These are phyloP conservation scores for Gobionotothen gibberifrons DNA, from an alignment of 2,797 vertebrate genomes.

Conservation along the genomic window DNA sequence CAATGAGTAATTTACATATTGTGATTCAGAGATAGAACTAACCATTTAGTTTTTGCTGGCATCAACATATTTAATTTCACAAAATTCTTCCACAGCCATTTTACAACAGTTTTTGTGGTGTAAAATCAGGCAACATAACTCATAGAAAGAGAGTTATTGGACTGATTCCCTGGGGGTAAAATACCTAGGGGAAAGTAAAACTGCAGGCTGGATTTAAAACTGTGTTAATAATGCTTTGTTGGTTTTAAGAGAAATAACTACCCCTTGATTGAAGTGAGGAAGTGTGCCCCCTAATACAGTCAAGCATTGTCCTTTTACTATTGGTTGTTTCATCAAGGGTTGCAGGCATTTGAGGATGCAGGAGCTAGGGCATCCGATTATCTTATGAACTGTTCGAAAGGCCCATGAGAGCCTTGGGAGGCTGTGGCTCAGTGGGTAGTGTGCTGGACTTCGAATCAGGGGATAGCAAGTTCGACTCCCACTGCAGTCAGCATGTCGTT, in stretches of 20 bases:
- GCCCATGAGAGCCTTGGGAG: no score
- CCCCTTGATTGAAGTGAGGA: not conserved
- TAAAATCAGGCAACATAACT: not conserved
- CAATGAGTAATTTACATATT: not conserved
- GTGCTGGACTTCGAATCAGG: no score
- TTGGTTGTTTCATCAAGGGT: not conserved
- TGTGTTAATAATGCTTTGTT: not conserved
- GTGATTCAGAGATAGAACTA: constrained; percentile 2
- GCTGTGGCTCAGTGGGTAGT: no score
- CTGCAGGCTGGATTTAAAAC: not conserved
- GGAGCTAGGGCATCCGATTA: not conserved
- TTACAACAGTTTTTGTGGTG: not conserved
- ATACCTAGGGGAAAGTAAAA: not conserved
- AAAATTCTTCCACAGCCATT: not conserved
- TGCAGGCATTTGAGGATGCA: not conserved
- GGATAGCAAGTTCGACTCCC: no score
- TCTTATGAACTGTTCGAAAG: not conserved
- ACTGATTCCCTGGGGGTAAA: not conserved
- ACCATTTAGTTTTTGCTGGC: not conserved
- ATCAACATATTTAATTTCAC: not conserved
- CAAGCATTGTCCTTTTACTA: not conserved
- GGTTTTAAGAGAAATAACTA: not conserved
- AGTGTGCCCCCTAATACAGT: not conserved
- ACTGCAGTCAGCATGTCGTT: no score
- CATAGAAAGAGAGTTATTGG: not conserved